A percentile compares a stretch with the other conserved stretches of the same genome.
Evolutionary conservation across 2,888 invertebrate species (phyloP).

Genomic region (Oxyteleia sp.): DNA sequence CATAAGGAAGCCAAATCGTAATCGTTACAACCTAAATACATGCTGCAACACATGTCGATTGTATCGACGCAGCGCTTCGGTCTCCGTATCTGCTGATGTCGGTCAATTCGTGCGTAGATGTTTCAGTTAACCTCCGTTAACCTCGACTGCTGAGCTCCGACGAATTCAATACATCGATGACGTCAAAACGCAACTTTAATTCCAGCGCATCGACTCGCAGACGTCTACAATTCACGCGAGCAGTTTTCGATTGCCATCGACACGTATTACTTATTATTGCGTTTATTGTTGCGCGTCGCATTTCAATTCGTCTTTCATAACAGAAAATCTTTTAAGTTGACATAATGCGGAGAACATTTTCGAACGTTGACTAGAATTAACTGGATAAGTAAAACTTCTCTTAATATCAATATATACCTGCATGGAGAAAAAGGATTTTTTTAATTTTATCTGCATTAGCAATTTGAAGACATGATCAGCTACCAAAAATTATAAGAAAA

Average conservation of each 20-base stretch:
- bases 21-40: slow-evolving; percentile 73
- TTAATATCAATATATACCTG: no score
- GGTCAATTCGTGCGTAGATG: slow-evolving; percentile 79
- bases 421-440: no score
- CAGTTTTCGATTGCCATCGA: slow-evolving; percentile 44
- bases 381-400: no score
- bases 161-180: slow-evolving; percentile 85
- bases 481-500: no score
- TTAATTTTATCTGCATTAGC: no score
- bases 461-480: no score
- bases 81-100: slow-evolving; percentile 56
- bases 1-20: slow-evolving; percentile 45
- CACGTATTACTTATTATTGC: slow-evolving; percentile 25
- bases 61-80: slow-evolving; percentile 63
- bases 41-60: slow-evolving; percentile 77
- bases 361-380: no score
- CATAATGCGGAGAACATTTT: no score
- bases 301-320: slow-evolving; percentile 14
- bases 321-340: slow-evolving; percentile 4
- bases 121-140: slow-evolving; percentile 83
- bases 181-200: slow-evolving; percentile 82
- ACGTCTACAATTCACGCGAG: slow-evolving; percentile 31
- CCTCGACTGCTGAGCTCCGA: slow-evolving; percentile 79
- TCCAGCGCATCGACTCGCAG: slow-evolving; percentile 72
- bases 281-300: slow-evolving; percentile 1